Base-by-base conservation (phyloP, 2,888 invertebrate species). In the Fragum sueziense region DNA sequence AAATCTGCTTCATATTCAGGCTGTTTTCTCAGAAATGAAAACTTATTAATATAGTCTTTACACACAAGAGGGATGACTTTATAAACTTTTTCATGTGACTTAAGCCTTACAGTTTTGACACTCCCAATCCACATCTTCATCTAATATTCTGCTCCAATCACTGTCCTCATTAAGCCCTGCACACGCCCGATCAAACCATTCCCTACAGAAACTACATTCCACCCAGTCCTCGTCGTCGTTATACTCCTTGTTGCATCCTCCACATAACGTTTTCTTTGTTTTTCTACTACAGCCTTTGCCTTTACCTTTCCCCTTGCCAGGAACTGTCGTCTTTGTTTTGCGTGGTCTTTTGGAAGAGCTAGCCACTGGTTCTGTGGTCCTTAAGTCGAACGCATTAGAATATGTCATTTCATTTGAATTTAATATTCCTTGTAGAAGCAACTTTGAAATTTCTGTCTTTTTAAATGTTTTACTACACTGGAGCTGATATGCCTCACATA, bases 301-400 rank as follows among this genome's bases (percentile, higher is more conserved):
- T 33, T 75, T 75, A 2, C 75, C 75, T 69, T 65, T 65, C 34
- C 57, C 74, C 37, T 70, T 70, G 57, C 57, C 27, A 20, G 61
- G 71, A 3, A 37, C 27, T 61, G 25, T 61, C 7, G 20, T 41
- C 6, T 17, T 47, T 20, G n/a, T 69, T 6, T n/a, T 51, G 51
- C 69, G 4, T 3, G 51, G 69, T 52, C 52, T 69, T 52, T 69
- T 69, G 14, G 69, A 51, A 52, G 69, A n/a, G 34, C 52, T 52
- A 0, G 41, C 47, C 14, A 25, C 27, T 17, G 0, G 17, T 34
- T 54, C 34, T 37, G 57, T 54, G 9, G 41, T n/a, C n/a, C n/a
- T n/a, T n/a, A n/a, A n/a, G n/a, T n/a, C n/a, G n/a, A n/a, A n/a
- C n/a, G n/a, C 25, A 22, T 67, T 14, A 41, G 41, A 27, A 47